Evolutionary conservation across 2,113 vertebrate genomes (phyloP).

Genomic region (Amphiprion percula): DNA sequence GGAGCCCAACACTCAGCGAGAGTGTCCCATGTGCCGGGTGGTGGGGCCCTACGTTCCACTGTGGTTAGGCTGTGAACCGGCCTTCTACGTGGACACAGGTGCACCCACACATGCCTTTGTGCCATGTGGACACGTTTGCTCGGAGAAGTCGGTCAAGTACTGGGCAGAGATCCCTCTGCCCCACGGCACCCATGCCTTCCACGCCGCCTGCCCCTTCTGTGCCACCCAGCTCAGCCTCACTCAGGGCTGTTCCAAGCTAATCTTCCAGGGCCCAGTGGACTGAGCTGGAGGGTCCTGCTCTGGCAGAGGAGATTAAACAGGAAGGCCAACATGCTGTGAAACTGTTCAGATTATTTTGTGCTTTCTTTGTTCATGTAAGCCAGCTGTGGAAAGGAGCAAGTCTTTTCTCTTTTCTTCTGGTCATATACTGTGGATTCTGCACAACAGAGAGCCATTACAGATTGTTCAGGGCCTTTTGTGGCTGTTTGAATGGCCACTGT

Average conservation of each 20-base stretch:
- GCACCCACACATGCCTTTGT: conserved; percentile 95
- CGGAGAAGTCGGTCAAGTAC: conserved; percentile 96
- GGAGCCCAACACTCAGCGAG: conserved; percentile 90
- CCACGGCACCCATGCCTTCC: conserved; percentile 97
- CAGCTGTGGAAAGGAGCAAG: conserved; percentile 47
- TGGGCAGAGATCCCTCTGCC: conserved; percentile 97
- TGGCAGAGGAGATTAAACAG: conserved; percentile 6
- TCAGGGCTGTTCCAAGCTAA: conserved; percentile 93
- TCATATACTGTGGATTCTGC: conserved; percentile 65
- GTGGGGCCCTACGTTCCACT: conserved; percentile 96
- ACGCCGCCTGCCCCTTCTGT: conserved; percentile 97
- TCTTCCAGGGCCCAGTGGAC: conserved; percentile 98
- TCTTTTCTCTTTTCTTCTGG: conserved; percentile 51
- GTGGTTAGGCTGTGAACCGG: conserved; percentile 96
- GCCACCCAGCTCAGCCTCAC: conserved; percentile 91
- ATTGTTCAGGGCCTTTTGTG: conserved; percentile 50
- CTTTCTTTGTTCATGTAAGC: conserved; percentile 64
- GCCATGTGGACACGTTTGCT: conserved; percentile 97
- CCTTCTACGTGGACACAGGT: conserved; percentile 96
- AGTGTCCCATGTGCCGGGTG: conserved; percentile 97
- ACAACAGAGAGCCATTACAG: conserved; percentile 58
- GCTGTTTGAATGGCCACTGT: conserved; percentile 45
- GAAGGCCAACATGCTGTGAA: conserved; percentile 77
- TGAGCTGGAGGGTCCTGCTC: conserved; percentile 78
- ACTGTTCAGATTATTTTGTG: conserved; percentile 68